A percentile compares a stretch with the other conserved stretches of the same genome.
These are phyloP conservation scores for Cebuella pygmaea DNA, from an alignment of 2,797 vertebrate genomes.

Conservation along the genomic window DNA sequence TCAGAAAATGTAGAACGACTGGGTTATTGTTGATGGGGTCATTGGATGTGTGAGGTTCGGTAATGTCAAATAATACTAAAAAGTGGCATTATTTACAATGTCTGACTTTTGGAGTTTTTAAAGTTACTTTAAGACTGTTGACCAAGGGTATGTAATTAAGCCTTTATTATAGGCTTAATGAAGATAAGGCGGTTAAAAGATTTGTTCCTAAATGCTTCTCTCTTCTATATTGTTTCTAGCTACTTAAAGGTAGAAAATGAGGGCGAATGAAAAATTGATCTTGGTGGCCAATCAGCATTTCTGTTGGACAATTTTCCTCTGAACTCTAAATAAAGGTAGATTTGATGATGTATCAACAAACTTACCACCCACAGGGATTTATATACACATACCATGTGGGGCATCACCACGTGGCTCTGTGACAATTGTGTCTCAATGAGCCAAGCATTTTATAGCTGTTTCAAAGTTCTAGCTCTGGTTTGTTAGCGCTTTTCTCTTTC, in stretches of 20 bases:
- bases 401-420: not conserved
- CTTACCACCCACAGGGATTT: not conserved
- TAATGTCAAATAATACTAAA: not conserved
- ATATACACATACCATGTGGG: accelerated
- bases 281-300: not conserved
- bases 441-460: not conserved
- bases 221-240: not conserved
- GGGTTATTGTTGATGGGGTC: not conserved
- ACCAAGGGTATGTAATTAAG: not conserved
- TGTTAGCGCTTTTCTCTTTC: not conserved
- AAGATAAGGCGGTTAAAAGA: not conserved
- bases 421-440: not conserved
- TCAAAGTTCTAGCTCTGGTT: not conserved
- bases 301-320: not conserved
- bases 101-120: not conserved
- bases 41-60: not conserved
- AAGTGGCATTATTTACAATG: not conserved
- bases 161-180: not conserved
- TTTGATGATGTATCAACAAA: not conserved
- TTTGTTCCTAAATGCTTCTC: not conserved
- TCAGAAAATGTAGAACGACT: slow-evolving; percentile 20
- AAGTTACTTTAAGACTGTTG: slow-evolving; percentile 7
- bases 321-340: slow-evolving; percentile 23
- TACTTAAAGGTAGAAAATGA: not conserved
- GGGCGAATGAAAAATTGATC: slow-evolving; percentile 9